Percentiles rank a stretch among this genome's conserved stretches.
These are phyloP conservation scores for Bucco capensis DNA, from an alignment of 2,113 vertebrate genomes.

Conservation along the genomic window DNA sequence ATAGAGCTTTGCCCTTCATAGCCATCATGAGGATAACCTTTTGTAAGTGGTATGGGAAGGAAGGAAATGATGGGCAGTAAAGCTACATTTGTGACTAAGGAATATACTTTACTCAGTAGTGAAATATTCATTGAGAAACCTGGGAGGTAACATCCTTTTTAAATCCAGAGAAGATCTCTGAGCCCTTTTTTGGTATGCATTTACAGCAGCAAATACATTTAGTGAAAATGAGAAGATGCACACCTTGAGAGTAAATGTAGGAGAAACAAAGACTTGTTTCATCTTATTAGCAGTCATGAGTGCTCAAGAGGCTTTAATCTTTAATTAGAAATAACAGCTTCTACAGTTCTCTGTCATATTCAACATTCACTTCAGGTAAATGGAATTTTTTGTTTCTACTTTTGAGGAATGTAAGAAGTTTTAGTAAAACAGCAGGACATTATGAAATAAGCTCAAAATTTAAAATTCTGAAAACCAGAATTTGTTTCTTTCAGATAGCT, in stretches of 20 bases:
- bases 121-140: background rate
- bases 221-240: background rate
- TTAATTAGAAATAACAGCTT: background rate
- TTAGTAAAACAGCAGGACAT: background rate
- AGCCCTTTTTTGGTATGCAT: background rate
- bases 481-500: background rate
- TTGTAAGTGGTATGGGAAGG: background rate
- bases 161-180: background rate
- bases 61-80: background rate
- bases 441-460: background rate
- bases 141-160: background rate
- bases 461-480: background rate
- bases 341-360: background rate
- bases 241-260: background rate
- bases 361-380: background rate
- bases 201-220: background rate
- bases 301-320: background rate
- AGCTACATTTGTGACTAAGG: background rate
- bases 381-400: background rate
- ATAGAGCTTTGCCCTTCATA: background rate
- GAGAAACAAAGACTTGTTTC: background rate
- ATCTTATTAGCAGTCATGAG: background rate
- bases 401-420: background rate
- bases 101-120: background rate
- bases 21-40: rapidly evolving